These are phyloP conservation scores for Zaprionus davidi DNA, from an alignment of 1,140 invertebrate species.

Conservation along the genomic window DNA sequence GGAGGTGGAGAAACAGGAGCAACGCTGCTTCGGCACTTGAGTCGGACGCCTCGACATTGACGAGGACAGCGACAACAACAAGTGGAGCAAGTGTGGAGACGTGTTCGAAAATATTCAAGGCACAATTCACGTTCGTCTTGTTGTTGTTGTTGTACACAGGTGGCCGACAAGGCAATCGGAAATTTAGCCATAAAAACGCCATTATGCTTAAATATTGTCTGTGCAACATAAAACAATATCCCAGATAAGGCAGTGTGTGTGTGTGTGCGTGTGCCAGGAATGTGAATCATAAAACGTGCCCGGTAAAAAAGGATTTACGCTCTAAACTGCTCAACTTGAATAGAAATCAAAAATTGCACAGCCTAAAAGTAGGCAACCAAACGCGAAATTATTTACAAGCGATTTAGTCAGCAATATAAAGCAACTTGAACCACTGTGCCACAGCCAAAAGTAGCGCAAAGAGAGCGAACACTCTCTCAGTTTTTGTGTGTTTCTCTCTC, in stretches of 20 bases:
- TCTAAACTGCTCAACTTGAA: background rate
- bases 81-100: constrained; percentile 24
- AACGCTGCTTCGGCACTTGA: constrained; percentile 38
- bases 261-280: background rate
- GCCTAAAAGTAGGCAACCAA: constrained; percentile 6
- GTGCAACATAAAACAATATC: constrained; percentile 20
- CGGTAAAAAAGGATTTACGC: background rate
- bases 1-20: constrained; percentile 20
- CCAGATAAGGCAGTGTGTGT: background rate
- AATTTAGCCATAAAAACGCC: constrained; percentile 51
- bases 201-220: constrained; percentile 50
- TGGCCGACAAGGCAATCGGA: constrained; percentile 41
- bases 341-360: background rate
- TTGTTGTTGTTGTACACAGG: constrained; percentile 39
- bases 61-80: constrained; percentile 61
- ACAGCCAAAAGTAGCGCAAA: constrained; percentile 4
- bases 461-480: constrained; percentile 4
- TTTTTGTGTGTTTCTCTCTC: constrained; percentile 2
- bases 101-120: constrained; percentile 47
- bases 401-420: background rate
- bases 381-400: background rate
- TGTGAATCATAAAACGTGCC: constrained; percentile 1
- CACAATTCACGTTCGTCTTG: constrained; percentile 17
- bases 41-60: constrained; percentile 59
- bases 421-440: constrained; percentile 17